Percentiles rank a stretch among this genome's conserved stretches.
phyloP scores from a whole-genome alignment of 1,140 invertebrate genomes.

The Alviniconcha marisindica region DNA sequence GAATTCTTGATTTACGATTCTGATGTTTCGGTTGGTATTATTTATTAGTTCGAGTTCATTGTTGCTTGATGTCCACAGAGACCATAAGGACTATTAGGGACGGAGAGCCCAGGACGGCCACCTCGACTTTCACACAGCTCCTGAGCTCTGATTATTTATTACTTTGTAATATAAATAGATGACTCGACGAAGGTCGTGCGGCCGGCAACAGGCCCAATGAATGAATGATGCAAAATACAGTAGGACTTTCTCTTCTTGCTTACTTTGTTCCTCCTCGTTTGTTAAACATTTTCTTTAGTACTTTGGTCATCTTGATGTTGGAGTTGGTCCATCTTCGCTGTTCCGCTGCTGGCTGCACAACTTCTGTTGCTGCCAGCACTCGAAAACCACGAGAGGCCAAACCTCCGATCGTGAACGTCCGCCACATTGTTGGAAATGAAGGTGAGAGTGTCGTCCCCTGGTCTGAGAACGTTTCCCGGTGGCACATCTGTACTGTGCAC shows the following conservation, averaged over 20 bases:
- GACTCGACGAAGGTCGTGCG: background rate
- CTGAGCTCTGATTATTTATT: background rate
- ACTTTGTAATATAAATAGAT: background rate
- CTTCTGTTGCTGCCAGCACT: background rate
- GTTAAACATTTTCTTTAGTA: conserved; percentile 22
- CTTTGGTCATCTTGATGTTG: conserved; percentile 31
- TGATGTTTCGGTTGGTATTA: no score
- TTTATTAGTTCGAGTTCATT: no score
- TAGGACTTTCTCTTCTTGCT: background rate
- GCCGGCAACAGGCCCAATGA: background rate
- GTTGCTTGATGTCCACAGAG: no score
- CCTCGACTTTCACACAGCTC: background rate
- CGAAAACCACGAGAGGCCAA: background rate
- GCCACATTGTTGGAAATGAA: conserved; percentile 5
- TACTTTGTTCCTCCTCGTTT: conserved; percentile 18
- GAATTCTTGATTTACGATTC: no score
- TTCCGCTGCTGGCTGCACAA: background rate
- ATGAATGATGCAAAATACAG: background rate
- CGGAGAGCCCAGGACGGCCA: background rate
- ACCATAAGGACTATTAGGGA: no score
- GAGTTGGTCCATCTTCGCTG: conserved; percentile 9
- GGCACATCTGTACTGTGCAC: no score
- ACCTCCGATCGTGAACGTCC: background rate
- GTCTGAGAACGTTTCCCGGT: no score
- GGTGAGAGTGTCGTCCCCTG: no score